Base-by-base conservation (phyloP, 1,140 invertebrate genomes). In the Eulimnadia texana region DNA sequence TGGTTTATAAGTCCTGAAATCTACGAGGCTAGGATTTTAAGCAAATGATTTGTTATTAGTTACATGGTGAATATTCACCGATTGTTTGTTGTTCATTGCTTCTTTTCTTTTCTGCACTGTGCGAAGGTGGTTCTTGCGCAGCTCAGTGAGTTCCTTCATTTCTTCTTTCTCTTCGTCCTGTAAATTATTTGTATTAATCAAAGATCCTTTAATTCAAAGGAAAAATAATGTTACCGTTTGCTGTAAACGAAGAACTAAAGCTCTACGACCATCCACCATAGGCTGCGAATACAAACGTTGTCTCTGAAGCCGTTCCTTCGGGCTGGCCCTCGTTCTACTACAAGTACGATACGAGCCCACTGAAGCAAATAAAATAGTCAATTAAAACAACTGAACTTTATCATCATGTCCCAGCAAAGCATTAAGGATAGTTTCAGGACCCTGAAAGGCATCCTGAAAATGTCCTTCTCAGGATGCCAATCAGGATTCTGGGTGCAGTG, bases 291-390 rank as follows among this genome's bases (percentile, higher is more conserved):
- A 99, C 42, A 84, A 81, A 73, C 86, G 80, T 49, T 96, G 80
- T 69, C 93, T 86, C 70, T 84, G 83, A 22, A 90, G 72, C 55
- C 94, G 77, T 70, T 94, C 87, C 42, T 82, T 78, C 0, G 93
- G 92, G 61, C 85, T 85, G 0, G 98, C 90, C 93, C 94, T 74
- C 95, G 78, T 72, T 99, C 95, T 25, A 98, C 88, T 16, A 98
- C 93, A 33, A 99, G 76, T 16, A 99, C 93, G 64, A 98, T 98
- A 63, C 94, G 77, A 0, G 95, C 95, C 94, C 94, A 98, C 86
- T 92, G 70, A 54, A n/a, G n/a, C n/a, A n/a, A 76, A 28, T 9
- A 11, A 20, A 55, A 25, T 53, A 19, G 22, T 19, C 52, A 24
- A 11, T 24, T 2, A 42, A 52, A 29, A 27, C 23, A 42, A 20